phyloP scores from a whole-genome alignment of 2,113 vertebrate genomes.

The Chamaea fasciata region DNA sequence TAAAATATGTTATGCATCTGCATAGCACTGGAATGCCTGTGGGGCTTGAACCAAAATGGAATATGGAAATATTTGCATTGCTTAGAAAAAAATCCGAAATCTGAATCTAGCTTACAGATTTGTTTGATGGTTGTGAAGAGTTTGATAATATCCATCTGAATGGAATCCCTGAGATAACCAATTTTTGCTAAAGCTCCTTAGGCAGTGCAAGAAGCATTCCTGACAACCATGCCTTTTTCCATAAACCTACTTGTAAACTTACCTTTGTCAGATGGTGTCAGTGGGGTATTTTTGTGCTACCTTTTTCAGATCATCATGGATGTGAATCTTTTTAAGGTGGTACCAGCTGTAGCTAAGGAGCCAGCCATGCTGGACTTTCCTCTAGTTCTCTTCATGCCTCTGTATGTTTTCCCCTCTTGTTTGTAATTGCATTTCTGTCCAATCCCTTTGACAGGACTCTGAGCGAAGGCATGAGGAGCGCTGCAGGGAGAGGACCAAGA shows the following conservation, averaged over 20 bases:
- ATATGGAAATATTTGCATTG: not conserved
- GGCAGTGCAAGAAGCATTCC: not conserved
- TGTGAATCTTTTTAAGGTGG: not conserved
- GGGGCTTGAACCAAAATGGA: not conserved
- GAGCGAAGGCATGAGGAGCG: constrained; percentile 64
- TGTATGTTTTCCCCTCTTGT: not conserved
- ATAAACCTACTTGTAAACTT: not conserved
- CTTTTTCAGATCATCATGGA: not conserved
- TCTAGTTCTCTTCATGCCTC: not conserved
- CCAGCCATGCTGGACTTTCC: not conserved
- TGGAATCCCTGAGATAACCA: not conserved
- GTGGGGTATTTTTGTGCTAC: fast-evolving
- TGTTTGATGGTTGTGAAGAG: not conserved
- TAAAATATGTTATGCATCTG: not conserved
- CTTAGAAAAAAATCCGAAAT: not conserved
- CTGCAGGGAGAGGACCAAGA: constrained; percentile 70
- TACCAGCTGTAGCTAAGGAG: not conserved
- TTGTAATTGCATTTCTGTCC: not conserved
- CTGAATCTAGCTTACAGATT: not conserved
- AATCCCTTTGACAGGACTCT: constrained; percentile 56
- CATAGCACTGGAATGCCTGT: not conserved
- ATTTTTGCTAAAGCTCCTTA: not conserved
- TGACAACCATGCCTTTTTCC: not conserved
- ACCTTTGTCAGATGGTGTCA: not conserved
- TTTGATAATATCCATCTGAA: not conserved